These are phyloP conservation scores for Phymorhynchus buccinoides DNA, from an alignment of 1,140 invertebrate genomes.

Conservation along the genomic window DNA sequence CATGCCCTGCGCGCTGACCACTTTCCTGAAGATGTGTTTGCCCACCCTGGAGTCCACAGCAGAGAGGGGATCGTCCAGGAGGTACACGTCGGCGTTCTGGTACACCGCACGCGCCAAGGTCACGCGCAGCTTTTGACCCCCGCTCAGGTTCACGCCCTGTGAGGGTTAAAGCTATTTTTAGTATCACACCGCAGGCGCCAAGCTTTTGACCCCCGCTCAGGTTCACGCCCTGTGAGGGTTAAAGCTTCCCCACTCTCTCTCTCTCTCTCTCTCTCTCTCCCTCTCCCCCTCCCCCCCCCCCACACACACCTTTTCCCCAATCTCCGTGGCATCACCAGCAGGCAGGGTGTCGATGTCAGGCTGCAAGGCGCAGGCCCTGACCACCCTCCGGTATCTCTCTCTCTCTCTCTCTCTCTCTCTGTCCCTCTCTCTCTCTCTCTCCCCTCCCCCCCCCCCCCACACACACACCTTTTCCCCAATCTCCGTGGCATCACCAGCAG, in stretches of 20 bases:
- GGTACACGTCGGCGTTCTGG: neutral
- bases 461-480: slow-evolving; percentile 71
- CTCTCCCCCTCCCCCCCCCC: neutral
- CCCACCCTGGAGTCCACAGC: slow-evolving; percentile 33
- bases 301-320: slow-evolving; percentile 65
- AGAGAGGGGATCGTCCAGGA: slow-evolving; percentile 22
- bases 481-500: slow-evolving; percentile 80
- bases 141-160: no score
- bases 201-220: no score
- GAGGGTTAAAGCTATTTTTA: no score
- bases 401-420: no score
- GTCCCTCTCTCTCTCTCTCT: no score
- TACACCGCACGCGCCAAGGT: slow-evolving; percentile 26
- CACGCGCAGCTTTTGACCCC: slow-evolving; percentile 2
- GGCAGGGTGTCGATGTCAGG: slow-evolving; percentile 81
- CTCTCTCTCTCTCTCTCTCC: neutral
- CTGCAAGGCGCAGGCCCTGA: slow-evolving; percentile 77
- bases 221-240: no score
- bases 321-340: slow-evolving; percentile 80
- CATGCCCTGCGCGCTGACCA: slow-evolving; percentile 75
- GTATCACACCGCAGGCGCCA: neutral
- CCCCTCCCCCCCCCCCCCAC: neutral
- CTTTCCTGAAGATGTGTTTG: slow-evolving; percentile 56
- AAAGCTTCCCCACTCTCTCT: no score
- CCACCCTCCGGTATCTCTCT: no score